Evolutionary conservation across 2,797 vertebrate genomes (phyloP).

Genomic region (Leontopithecus rosalia): DNA sequence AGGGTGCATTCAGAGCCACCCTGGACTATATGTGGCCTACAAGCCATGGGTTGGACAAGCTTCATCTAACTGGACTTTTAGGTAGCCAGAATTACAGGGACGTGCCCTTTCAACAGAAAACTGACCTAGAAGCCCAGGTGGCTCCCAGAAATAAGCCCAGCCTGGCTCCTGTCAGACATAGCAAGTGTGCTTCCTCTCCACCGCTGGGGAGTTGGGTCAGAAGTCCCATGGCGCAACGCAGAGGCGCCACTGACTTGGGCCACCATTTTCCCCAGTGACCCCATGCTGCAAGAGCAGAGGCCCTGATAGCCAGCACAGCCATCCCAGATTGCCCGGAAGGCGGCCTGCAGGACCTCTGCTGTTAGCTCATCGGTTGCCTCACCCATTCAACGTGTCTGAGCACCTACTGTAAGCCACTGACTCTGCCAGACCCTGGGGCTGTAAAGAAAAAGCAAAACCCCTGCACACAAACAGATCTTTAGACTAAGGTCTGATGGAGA

Average conservation of each 20-base stretch:
- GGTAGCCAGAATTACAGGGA: background rate
- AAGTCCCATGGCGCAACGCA: rapidly evolving
- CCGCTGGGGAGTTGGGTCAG: background rate
- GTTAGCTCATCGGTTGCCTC: background rate
- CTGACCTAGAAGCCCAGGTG: background rate
- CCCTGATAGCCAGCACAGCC: rapidly evolving
- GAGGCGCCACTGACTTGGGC: background rate
- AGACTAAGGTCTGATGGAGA: too few relatives aligned
- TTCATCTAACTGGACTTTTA: background rate
- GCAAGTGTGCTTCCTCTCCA: background rate
- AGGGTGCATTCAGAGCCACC: background rate
- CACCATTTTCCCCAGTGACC: background rate
- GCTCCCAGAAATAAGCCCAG: background rate
- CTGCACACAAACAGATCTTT: background rate
- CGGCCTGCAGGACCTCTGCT: background rate
- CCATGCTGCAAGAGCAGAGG: background rate
- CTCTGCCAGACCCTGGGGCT: background rate
- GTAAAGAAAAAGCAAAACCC: background rate
- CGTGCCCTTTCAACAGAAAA: background rate
- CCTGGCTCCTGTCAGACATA: background rate
- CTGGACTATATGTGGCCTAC: background rate
- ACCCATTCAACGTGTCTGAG: background rate
- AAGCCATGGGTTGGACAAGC: background rate
- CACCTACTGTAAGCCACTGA: background rate
- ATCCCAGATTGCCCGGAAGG: background rate